phyloP scores from a whole-genome alignment of 2,797 vertebrate species.

The Telmatherina bonti region DNA sequence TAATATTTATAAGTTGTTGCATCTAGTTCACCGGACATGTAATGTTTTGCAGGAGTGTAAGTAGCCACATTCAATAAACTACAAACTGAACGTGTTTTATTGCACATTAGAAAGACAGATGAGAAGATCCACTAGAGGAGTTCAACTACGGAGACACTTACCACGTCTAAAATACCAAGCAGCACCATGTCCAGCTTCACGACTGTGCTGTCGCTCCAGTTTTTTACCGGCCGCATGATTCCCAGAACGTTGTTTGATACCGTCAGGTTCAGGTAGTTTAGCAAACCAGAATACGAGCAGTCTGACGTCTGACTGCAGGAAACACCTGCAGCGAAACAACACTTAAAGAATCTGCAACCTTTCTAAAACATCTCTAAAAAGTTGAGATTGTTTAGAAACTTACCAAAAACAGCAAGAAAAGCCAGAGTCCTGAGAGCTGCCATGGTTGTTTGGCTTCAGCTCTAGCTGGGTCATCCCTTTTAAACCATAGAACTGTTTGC shows the following conservation, averaged over 20 bases:
- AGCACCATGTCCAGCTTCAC: slow-evolving; percentile 58
- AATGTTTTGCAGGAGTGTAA: too few relatives aligned
- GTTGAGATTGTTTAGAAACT: neutral
- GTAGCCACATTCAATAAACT: too few relatives aligned
- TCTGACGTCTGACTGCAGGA: slow-evolving; percentile 25
- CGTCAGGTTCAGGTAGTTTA: slow-evolving; percentile 62
- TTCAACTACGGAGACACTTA: slow-evolving; percentile 34
- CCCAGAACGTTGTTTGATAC: slow-evolving; percentile 4
- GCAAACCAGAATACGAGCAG: slow-evolving; percentile 71
- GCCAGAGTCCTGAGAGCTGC: neutral
- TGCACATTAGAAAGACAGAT: too few relatives aligned
- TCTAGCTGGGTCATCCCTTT: neutral
- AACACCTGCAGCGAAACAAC: slow-evolving; percentile 16
- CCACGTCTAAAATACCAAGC: slow-evolving; percentile 72
- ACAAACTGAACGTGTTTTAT: too few relatives aligned
- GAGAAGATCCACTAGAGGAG: too few relatives aligned
- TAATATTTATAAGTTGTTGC: too few relatives aligned
- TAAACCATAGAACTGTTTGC: slow-evolving; percentile 4
- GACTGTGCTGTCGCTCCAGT: slow-evolving; percentile 50
- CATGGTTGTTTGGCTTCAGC: slow-evolving; percentile 41
- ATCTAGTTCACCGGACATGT: too few relatives aligned
- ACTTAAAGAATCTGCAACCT: too few relatives aligned
- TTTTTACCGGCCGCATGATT: slow-evolving; percentile 61
- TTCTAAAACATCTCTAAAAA: neutral
- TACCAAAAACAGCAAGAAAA: slow-evolving; percentile 43